These are phyloP conservation scores for Pangasius sanitwongsei DNA, from an alignment of 2,797 vertebrate species.

Conservation along the genomic window DNA sequence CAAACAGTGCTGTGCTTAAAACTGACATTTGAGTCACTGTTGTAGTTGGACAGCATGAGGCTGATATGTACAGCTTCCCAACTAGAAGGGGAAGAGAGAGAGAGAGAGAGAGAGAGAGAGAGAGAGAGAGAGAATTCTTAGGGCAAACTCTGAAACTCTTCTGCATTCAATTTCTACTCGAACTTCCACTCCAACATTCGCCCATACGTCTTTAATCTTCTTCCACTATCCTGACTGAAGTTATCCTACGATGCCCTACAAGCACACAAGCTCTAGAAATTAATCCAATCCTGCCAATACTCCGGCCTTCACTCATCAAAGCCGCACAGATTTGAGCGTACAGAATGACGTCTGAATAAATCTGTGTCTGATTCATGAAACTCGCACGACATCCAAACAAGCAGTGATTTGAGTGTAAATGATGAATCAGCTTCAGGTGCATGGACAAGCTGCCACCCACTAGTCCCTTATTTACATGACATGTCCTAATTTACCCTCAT, in stretches of 20 bases:
- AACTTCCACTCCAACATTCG: neutral
- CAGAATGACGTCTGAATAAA: conserved; percentile 3
- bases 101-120: neutral
- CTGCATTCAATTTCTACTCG: neutral
- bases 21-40: neutral
- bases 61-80: neutral
- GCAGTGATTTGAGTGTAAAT: neutral
- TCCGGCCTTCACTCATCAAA: neutral
- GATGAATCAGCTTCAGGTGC: conserved; percentile 22
- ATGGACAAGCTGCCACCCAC: neutral
- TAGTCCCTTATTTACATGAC: neutral
- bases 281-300: neutral
- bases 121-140: neutral
- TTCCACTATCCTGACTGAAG: neutral
- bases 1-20: neutral
- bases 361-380: neutral
- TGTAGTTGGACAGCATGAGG: neutral
- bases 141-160: neutral
- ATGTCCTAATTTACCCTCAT: neutral
- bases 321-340: neutral
- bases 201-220: neutral
- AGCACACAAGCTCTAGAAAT: conserved; percentile 3
- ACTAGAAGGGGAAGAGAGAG: neutral
- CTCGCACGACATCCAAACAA: neutral
- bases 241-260: neutral